Conservation (phyloP, 2,113 vertebrate genomes). For the Dipodomys ordii region DNA sequence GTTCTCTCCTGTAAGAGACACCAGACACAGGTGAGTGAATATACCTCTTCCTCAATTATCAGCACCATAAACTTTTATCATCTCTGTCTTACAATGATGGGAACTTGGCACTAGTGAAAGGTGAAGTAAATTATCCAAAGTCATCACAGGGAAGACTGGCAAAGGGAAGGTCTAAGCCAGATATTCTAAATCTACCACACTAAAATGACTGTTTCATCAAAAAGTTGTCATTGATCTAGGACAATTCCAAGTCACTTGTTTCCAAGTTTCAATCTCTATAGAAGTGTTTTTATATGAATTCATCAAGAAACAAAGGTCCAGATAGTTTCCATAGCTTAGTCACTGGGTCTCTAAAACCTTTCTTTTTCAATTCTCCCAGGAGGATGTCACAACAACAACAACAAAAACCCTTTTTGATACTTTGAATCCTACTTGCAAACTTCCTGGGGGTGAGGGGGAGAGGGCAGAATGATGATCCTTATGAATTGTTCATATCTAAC, state of each 20-base stretch:
- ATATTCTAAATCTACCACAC: not conserved
- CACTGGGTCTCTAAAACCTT: not conserved
- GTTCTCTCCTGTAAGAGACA: not conserved
- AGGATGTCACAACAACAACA: not conserved
- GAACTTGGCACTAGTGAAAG: not conserved
- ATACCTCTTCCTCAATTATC: not conserved
- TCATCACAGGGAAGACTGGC: not conserved
- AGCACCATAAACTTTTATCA: not conserved
- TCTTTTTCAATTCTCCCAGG: not conserved
- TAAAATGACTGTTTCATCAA: not conserved
- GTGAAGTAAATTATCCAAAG: not conserved
- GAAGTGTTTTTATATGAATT: not conserved
- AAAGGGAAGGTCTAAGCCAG: not conserved
- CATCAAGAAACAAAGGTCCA: not conserved
- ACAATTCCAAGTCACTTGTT: not conserved
- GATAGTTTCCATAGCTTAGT: not conserved
- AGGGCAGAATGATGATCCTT: not conserved
- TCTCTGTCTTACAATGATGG: not conserved
- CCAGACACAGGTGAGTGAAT: not conserved
- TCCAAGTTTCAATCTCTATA: not conserved
- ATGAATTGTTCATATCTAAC: not conserved
- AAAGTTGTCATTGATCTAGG: not conserved
- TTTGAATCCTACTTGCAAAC: slow-evolving; percentile 6
- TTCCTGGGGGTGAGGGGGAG: not conserved
- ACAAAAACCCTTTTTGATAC: not conserved